Conservation (phyloP, 2,113 vertebrate species). For the Cavia porcellus region DNA sequence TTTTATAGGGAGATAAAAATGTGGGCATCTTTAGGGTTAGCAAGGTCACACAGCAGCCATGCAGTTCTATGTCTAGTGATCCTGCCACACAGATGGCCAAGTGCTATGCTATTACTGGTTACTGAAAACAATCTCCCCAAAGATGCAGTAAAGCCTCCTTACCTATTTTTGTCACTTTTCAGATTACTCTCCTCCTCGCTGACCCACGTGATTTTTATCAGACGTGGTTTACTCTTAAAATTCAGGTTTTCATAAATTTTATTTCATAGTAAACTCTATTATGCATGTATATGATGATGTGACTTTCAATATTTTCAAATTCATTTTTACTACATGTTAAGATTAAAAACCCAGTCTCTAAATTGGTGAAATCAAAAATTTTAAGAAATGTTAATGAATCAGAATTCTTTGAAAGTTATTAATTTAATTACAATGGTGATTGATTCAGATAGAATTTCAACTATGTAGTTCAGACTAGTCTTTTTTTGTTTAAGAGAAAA, state of each 20-base stretch:
- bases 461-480: not conserved
- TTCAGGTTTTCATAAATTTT: not conserved
- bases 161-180: not conserved
- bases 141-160: not conserved
- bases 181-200: rapidly evolving
- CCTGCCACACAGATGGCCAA: rapidly evolving
- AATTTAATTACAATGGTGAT: not conserved
- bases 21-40: not conserved
- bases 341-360: not conserved
- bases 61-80: not conserved
- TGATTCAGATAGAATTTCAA: not conserved
- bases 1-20: not conserved
- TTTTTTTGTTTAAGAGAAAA: not conserved
- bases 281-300: not conserved
- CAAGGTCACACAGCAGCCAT: not conserved
- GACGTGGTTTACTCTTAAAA: not conserved
- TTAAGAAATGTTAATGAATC: not conserved
- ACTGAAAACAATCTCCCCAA: not conserved
- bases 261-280: not conserved
- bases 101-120: not conserved
- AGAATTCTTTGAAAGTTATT: not conserved
- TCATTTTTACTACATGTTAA: not conserved
- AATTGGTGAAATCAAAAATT: slow-evolving; percentile 25
- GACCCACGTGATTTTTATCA: not conserved
- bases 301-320: slow-evolving; percentile 1